These are phyloP conservation scores for Lindbergichthys nudifrons DNA, from an alignment of 2,797 vertebrate genomes.

Conservation along the genomic window DNA sequence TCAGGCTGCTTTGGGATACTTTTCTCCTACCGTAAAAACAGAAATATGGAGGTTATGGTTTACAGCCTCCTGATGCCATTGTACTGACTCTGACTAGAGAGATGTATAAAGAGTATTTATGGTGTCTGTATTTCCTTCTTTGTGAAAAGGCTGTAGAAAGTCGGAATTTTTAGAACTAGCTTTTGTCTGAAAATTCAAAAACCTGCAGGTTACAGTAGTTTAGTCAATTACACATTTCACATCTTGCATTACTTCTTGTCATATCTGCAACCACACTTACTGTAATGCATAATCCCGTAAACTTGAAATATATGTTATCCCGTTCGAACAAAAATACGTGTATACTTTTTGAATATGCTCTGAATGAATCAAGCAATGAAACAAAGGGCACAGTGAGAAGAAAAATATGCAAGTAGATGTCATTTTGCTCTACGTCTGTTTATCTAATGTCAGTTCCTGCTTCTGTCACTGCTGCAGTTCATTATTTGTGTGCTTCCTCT, in stretches of 20 bases:
- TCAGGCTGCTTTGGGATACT: slow-evolving; percentile 17
- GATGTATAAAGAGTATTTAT: slow-evolving; percentile 45
- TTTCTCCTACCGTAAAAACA: slow-evolving; percentile 11
- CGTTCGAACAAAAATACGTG: background rate
- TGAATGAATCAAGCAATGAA: slow-evolving; percentile 12
- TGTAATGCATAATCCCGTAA: background rate
- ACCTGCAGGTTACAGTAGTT: background rate
- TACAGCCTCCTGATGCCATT: slow-evolving; percentile 21
- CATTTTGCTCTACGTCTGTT: background rate
- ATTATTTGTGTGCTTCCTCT: background rate
- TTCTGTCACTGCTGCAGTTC: slow-evolving; percentile 20
- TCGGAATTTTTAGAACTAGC: slow-evolving; percentile 19
- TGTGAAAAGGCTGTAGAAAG: slow-evolving; percentile 23
- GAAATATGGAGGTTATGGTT: slow-evolving; percentile 24
- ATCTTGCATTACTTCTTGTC: background rate
- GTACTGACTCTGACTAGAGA: slow-evolving; percentile 23
- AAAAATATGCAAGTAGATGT: background rate
- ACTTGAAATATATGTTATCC: background rate
- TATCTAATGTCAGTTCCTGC: slow-evolving; percentile 5
- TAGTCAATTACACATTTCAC: slow-evolving; percentile 10
- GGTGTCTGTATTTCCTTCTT: slow-evolving; percentile 22
- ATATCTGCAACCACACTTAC: background rate
- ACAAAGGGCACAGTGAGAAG: slow-evolving; percentile 14
- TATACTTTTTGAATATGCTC: background rate
- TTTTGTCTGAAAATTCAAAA: slow-evolving; percentile 16